Evolutionary conservation across 1,140 invertebrate genomes (phyloP).

Genomic region (Pararge aegeria): DNA sequence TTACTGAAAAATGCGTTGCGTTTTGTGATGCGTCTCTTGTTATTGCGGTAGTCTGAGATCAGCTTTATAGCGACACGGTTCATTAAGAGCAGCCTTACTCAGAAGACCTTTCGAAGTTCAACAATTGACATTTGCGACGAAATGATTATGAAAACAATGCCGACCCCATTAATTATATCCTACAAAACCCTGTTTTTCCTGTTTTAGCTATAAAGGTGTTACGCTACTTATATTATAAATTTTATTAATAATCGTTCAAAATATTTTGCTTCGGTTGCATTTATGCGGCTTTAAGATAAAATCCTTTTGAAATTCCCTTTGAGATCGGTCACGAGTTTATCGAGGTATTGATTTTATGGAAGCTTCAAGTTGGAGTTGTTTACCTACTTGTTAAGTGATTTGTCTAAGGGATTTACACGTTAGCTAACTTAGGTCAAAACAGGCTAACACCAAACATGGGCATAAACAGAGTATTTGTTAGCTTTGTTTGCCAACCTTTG

Average conservation of each 20-base stretch:
- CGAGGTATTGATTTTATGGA: not conserved
- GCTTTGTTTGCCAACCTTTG: no score
- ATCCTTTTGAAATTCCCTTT: conserved; percentile 3
- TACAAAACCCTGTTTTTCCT: no score
- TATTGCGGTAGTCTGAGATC: not conserved
- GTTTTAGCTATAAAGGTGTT: no score
- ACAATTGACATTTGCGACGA: conserved; percentile 21
- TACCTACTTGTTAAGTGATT: not conserved
- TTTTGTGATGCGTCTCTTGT: no score
- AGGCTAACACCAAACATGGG: not conserved
- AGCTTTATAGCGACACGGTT: not conserved
- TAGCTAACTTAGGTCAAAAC: not conserved
- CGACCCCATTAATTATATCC: not conserved
- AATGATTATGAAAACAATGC: conserved; percentile 13
- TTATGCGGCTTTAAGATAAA: not conserved
- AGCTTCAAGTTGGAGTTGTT: not conserved
- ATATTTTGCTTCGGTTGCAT: not conserved
- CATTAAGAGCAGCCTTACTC: not conserved
- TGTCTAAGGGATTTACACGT: not conserved
- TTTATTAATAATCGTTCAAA: not conserved
- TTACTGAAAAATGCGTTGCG: no score
- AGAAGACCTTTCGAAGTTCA: conserved; percentile 24
- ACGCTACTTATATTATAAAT: not conserved
- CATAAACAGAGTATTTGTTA: not conserved
- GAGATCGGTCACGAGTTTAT: not conserved